Conservation (phyloP, 2,113 vertebrate genomes). For the Epinephelus lanceolatus region DNA sequence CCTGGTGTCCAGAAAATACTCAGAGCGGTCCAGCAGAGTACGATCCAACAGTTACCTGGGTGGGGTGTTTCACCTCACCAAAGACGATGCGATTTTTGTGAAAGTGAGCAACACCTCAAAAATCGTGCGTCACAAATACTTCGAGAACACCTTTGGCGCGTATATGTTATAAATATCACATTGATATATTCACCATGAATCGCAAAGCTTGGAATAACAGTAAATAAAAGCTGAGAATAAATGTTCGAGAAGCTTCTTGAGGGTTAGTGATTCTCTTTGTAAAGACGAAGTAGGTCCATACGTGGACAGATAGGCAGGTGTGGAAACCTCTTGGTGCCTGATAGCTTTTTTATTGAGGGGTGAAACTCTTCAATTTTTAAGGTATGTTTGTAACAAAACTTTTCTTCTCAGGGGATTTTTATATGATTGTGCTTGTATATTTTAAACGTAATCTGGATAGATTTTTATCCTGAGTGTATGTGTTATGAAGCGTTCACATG, state of each 20-base stretch:
- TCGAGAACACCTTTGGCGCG: slow-evolving; percentile 86
- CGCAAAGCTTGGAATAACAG: not conserved
- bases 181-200: not conserved
- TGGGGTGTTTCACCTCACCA: slow-evolving; percentile 83
- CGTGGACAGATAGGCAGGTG: not conserved
- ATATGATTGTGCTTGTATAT: not conserved
- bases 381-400: not conserved
- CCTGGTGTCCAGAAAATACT: slow-evolving; percentile 68
- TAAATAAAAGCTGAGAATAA: not conserved
- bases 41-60: slow-evolving; percentile 86
- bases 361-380: not conserved
- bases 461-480: not conserved
- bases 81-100: slow-evolving; percentile 83
- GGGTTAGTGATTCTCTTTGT: not conserved
- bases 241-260: not conserved
- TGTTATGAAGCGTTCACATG: not conserved
- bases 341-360: not conserved
- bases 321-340: not conserved
- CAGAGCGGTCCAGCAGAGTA: accelerated
- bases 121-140: slow-evolving; percentile 44
- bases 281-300: not conserved
- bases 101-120: slow-evolving; percentile 65
- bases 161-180: slow-evolving; percentile 85
- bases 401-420: not conserved
- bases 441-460: slow-evolving; percentile 3